Percentiles rank a stretch among this genome's conserved stretches.
Conservation (phyloP, 2,113 vertebrate genomes). For the Formicarius rufipectus region DNA sequence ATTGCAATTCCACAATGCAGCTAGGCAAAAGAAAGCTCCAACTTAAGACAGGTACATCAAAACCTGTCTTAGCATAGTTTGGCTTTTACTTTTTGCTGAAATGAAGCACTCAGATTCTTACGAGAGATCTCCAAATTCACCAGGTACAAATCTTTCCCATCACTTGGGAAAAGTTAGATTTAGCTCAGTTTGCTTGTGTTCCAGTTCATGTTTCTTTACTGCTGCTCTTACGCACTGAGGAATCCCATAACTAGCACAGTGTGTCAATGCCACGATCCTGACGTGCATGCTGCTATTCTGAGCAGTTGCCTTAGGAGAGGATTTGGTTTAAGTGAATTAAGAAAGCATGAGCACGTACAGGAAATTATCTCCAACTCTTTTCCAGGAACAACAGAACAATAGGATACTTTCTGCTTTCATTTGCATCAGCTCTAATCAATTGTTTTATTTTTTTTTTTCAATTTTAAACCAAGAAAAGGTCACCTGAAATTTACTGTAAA, state of each 20-base stretch:
- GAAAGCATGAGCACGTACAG: neutral
- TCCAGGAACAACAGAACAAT: neutral
- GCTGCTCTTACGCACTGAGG: neutral
- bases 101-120: neutral
- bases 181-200: neutral
- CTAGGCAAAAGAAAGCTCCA: neutral
- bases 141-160: neutral
- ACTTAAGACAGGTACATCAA: neutral
- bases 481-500: neutral
- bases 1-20: neutral
- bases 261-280: neutral
- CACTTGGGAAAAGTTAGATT: neutral
- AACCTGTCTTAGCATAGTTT: neutral
- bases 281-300: neutral
- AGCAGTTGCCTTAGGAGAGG: conserved; percentile 1
- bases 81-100: neutral
- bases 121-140: neutral
- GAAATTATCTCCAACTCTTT: neutral
- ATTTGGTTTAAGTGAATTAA: conserved; percentile 9
- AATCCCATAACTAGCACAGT: neutral
- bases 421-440: neutral
- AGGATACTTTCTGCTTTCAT: neutral
- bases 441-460: neutral
- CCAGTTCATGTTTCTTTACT: neutral
- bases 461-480: neutral